Conservation (phyloP, 2,797 vertebrate species). For the Gephyroberyx darwinii region DNA sequence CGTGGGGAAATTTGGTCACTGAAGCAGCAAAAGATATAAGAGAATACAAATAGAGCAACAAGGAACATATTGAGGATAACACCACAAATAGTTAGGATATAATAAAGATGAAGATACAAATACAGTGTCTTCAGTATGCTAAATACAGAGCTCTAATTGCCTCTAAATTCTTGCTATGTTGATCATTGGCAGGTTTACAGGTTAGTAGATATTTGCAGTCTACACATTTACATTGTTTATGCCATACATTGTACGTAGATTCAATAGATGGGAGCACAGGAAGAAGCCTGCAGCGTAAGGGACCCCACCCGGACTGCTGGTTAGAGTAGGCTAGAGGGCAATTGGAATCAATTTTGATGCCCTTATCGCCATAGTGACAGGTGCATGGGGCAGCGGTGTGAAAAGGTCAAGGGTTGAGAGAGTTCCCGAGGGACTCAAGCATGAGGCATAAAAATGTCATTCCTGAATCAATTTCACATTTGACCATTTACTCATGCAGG, state of each 20-base stretch:
- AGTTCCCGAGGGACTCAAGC: constrained; percentile 26
- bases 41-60: constrained; percentile 57
- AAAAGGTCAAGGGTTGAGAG: constrained; percentile 66
- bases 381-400: constrained; percentile 47
- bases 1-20: constrained; percentile 58
- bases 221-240: background rate
- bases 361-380: constrained; percentile 61
- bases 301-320: constrained; percentile 29
- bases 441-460: constrained; percentile 53
- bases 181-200: background rate
- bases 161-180: constrained; percentile 3
- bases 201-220: background rate
- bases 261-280: too few relatives aligned
- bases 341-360: constrained; percentile 68
- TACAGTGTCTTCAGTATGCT: constrained; percentile 40
- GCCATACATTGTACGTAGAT: background rate
- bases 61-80: constrained; percentile 41
- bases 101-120: constrained; percentile 45
- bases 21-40: constrained; percentile 47
- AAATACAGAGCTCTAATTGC: background rate
- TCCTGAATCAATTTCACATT: constrained; percentile 49
- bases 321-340: constrained; percentile 32
- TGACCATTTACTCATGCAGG: constrained; percentile 20
- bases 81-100: constrained; percentile 17
- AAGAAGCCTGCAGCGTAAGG: background rate